Evolutionary conservation across 2,113 vertebrate species (phyloP).

Genomic region (Aphyosemion australe): DNA sequence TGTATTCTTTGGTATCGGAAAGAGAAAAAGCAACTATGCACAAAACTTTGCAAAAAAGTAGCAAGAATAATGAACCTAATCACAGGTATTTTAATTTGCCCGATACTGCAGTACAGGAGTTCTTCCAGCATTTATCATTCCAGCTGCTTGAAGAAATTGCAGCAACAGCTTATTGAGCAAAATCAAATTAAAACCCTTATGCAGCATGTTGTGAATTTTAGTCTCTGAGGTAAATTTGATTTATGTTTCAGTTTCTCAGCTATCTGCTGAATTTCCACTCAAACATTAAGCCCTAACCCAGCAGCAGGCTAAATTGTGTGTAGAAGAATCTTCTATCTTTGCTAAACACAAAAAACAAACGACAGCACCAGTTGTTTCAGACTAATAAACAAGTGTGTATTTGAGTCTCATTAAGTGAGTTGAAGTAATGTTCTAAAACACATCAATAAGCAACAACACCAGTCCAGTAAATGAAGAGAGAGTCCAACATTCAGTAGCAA

Average conservation of each 20-base stretch:
- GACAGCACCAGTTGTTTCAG: too few species aligned
- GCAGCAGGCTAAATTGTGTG: not conserved
- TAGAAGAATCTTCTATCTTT: not conserved
- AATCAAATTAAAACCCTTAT: constrained; percentile 27
- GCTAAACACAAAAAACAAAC: not conserved
- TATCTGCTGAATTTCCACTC: not conserved
- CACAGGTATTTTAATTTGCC: not conserved
- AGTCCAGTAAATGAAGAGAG: too few species aligned
- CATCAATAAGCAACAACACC: not conserved
- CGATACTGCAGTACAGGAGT: not conserved
- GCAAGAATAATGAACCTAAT: too few species aligned
- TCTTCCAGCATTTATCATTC: not conserved
- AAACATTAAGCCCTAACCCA: not conserved
- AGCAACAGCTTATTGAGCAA: not conserved
- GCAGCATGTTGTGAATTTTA: constrained; percentile 11
- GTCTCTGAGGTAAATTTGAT: constrained; percentile 5
- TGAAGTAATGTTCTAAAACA: not conserved
- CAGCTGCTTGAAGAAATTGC: not conserved
- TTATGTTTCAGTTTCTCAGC: not conserved
- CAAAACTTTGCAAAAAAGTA: not conserved
- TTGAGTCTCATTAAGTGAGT: too few species aligned
- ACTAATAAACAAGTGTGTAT: too few species aligned
- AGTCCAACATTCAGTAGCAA: not conserved
- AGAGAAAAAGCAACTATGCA: not conserved
- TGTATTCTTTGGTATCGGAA: constrained; percentile 8